Conservation (phyloP, 1,140 invertebrate species). For the Eupeodes corollae region DNA sequence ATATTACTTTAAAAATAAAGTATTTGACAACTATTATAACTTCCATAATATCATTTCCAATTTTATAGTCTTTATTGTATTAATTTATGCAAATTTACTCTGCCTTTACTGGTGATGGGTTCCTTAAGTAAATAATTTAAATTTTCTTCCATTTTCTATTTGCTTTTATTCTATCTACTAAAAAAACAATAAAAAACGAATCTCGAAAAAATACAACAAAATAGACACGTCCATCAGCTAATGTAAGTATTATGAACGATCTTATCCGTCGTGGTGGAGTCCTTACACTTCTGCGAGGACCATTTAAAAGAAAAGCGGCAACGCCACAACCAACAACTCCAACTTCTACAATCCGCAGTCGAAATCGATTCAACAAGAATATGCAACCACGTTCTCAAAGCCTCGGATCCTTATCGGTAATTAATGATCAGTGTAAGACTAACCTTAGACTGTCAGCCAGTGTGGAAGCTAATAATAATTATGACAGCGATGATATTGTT, state of each 20-base stretch:
- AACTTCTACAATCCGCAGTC: constrained; percentile 15
- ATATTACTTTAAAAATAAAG: too few relatives aligned
- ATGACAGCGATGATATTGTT: constrained; percentile 6
- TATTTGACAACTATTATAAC: too few relatives aligned
- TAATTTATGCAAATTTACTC: neutral
- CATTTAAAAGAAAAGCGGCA: constrained; percentile 28
- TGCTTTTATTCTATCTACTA: too few relatives aligned
- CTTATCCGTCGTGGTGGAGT: constrained; percentile 31
- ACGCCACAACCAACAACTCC: constrained; percentile 30
- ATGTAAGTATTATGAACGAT: constrained; percentile 31
- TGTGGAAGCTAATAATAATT: constrained; percentile 12
- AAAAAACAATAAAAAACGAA: too few relatives aligned
- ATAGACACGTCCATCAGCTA: constrained; percentile 19
- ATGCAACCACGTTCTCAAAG: constrained; percentile 31
- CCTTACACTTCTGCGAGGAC: constrained; percentile 25
- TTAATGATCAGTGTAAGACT: constrained; percentile 35
- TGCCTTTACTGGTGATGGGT: too few relatives aligned
- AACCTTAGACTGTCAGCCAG: constrained; percentile 25
- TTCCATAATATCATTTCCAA: too few relatives aligned
- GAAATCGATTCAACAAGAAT: constrained; percentile 18
- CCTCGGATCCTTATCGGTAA: constrained; percentile 36
- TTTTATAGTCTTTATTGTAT: too few relatives aligned
- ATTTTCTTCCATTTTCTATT: too few relatives aligned
- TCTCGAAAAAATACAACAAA: too few relatives aligned
- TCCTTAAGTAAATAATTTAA: too few relatives aligned